These are phyloP conservation scores for Pycnonotus jocosus DNA, from an alignment of 2,113 vertebrate species.

Conservation along the genomic window DNA sequence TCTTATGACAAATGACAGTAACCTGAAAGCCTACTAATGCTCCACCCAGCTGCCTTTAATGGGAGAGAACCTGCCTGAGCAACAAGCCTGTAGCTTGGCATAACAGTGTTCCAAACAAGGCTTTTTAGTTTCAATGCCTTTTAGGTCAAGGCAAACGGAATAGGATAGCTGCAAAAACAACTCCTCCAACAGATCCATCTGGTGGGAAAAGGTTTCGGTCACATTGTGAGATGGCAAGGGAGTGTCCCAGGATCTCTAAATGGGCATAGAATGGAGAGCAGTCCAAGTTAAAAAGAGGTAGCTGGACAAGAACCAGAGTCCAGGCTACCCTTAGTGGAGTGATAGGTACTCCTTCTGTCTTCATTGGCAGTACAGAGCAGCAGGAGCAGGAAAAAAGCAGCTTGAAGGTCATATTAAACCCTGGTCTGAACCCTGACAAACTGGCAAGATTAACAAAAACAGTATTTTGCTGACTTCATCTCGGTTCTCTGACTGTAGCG, in stretches of 20 bases:
- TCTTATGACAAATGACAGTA: not conserved
- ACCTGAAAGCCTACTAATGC: not conserved
- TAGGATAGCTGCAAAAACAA: not conserved
- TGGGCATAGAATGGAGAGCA: not conserved
- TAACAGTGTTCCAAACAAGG: not conserved
- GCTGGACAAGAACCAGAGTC: not conserved
- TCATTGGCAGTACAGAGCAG: not conserved
- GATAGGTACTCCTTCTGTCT: not conserved
- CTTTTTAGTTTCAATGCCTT: not conserved
- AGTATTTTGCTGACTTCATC: not conserved
- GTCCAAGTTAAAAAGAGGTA: not conserved
- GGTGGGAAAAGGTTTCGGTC: not conserved
- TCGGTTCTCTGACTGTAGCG: not conserved
- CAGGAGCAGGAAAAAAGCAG: not conserved
- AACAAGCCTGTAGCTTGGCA: not conserved
- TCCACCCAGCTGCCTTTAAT: conserved; percentile 1
- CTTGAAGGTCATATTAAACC: not conserved
- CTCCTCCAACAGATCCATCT: not conserved
- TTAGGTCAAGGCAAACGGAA: not conserved
- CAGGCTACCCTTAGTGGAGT: not conserved
- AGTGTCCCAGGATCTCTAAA: not conserved
- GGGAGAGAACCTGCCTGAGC: not conserved
- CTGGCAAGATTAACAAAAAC: not conserved
- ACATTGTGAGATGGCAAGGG: not conserved
- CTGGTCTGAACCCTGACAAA: not conserved